A percentile compares a stretch with the other conserved stretches of the same genome.
phyloP scores from a whole-genome alignment of 1,140 invertebrate species.

The Megathymus violae region DNA sequence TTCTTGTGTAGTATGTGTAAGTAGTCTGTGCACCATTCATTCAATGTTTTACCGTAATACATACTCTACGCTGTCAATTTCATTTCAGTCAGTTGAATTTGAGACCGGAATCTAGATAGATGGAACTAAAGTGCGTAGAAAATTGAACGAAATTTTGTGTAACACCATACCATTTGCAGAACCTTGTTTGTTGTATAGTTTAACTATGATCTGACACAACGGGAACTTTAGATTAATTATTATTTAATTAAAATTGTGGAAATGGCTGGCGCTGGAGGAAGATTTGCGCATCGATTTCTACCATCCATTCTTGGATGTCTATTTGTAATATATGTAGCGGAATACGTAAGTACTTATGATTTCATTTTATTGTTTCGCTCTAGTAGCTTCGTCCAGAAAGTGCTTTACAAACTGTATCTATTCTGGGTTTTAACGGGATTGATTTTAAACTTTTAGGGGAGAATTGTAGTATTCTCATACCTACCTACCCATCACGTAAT shows the following conservation, averaged over 20 bases:
- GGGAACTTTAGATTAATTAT: constrained; percentile 34
- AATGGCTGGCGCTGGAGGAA: constrained; percentile 55
- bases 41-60: too few species aligned
- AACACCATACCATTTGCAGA: constrained; percentile 34
- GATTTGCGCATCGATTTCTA: constrained; percentile 51
- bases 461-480: too few species aligned
- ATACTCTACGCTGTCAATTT: too few species aligned
- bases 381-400: constrained; percentile 36
- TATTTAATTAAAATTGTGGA: constrained; percentile 47
- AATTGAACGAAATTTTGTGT: constrained; percentile 34
- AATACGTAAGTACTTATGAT: constrained; percentile 62
- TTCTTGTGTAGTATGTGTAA: constrained; percentile 3
- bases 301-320: constrained; percentile 55
- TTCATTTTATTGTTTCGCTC: constrained; percentile 51
- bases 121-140: constrained; percentile 37
- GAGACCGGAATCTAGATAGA: too few species aligned
- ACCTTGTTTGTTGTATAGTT: constrained; percentile 27
- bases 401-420: too few species aligned
- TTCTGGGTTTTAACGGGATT: too few species aligned
- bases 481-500: too few species aligned
- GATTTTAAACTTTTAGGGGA: too few species aligned
- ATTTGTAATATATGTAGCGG: constrained; percentile 55
- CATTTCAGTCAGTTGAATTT: too few species aligned
- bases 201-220: constrained; percentile 69
- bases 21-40: too few species aligned